These are phyloP conservation scores for Parotocinclus haroldoi DNA, from an alignment of 2,797 vertebrate genomes.

Conservation along the genomic window DNA sequence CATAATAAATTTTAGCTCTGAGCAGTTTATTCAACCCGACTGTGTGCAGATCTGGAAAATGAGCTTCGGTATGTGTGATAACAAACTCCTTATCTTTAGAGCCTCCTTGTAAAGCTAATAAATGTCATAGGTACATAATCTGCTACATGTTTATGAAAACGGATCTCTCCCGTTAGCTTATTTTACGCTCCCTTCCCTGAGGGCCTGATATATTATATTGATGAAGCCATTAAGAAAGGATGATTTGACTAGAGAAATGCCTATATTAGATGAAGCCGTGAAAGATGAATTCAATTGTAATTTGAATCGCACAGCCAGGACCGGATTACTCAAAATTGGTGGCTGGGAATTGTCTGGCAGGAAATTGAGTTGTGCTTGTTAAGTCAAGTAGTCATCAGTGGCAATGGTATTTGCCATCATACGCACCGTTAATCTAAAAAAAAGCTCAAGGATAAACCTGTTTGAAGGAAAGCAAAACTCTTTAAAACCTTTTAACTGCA, in stretches of 20 bases:
- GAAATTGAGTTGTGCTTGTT: slow-evolving; percentile 70
- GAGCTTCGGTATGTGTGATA: slow-evolving; percentile 43
- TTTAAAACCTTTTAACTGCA: slow-evolving; percentile 46
- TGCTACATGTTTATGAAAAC: slow-evolving; percentile 66
- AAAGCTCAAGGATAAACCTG: slow-evolving; percentile 50
- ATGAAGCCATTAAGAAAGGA: slow-evolving; percentile 71
- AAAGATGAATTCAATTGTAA: slow-evolving; percentile 74
- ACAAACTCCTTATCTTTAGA: slow-evolving; percentile 51
- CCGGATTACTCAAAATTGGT: slow-evolving; percentile 57
- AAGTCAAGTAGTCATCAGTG: slow-evolving; percentile 62
- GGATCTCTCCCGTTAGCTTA: slow-evolving; percentile 61
- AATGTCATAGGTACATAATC: slow-evolving; percentile 68
- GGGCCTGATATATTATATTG: slow-evolving; percentile 63
- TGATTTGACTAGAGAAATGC: slow-evolving; percentile 69
- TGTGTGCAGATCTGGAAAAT: slow-evolving; percentile 52
- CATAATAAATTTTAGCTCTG: slow-evolving; percentile 55
- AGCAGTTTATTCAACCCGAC: slow-evolving; percentile 43
- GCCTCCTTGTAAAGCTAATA: slow-evolving; percentile 61
- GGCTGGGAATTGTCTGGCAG: slow-evolving; percentile 57
- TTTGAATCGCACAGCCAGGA: slow-evolving; percentile 62
- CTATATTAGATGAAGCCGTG: slow-evolving; percentile 68
- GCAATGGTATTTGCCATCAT: slow-evolving; percentile 59
- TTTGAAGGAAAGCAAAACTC: slow-evolving; percentile 43
- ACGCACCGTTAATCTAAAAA: slow-evolving; percentile 47
- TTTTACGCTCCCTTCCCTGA: slow-evolving; percentile 58